Base-by-base conservation (phyloP, 2,113 vertebrate genomes). In the Lonchura striata region DNA sequence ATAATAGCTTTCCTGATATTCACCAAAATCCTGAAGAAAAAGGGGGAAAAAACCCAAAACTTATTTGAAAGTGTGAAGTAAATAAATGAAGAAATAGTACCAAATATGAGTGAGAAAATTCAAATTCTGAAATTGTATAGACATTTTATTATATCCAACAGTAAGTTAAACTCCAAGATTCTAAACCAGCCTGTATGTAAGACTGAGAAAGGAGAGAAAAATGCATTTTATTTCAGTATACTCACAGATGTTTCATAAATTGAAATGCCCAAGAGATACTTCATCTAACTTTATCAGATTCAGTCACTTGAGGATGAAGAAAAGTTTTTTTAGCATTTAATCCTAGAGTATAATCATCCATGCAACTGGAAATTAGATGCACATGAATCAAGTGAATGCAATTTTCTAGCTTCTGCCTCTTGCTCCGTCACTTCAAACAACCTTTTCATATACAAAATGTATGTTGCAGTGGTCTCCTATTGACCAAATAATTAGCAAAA, bases 1-100 rank as follows among this genome's bases (percentile, higher is more conserved):
- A 89, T 99, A 99, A 97, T 99, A 99, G 96, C 99, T 99, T 96
- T 99, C 99, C 96, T 99, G 99, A 97, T 99, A 99, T 94, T 99
- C 99, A 27, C 99, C 99, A 95, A 99, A 99, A 98, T 99, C 99
- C 99, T 99, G 64, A 33, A 66, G 44, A 53, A 91, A 56, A 90
- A 49, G 25, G 30, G 31, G 15, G 12, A 30, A 33, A 52, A 65
- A 86, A 7, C 4, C 3, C 47, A 15, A 53, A 64, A 23, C 1
- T 25, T 24, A 12, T 33, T 60, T 27, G 22, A 47, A 61, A 83
- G 53, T 4, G 1, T 0, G 2, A 95, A 47, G 46, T 23, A 77
- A 68, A 22, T 24, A 86, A 88, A 93, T 30, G 24, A 69, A 75
- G 23, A 88, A 92, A 17, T 6, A 37, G 8, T 49, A 86, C 1